Evolutionary conservation across 2,797 vertebrate species (phyloP).

Genomic region (Gila robusta): DNA sequence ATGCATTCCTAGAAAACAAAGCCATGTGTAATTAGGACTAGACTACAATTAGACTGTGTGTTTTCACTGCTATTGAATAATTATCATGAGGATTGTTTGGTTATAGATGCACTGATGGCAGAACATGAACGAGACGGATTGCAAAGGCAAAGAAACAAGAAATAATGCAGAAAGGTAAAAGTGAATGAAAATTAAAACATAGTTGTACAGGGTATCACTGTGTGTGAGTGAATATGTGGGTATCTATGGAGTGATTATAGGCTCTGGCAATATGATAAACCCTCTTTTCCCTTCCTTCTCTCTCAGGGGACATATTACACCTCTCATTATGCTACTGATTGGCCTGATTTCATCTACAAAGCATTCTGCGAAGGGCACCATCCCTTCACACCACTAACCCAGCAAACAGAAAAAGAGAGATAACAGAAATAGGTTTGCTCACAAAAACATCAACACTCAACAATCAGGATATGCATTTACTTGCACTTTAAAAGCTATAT

Average conservation of each 20-base stretch:
- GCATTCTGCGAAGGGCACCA: constrained; percentile 79
- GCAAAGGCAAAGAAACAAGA: constrained; percentile 46
- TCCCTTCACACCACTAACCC: constrained; percentile 80
- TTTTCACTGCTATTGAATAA: constrained; percentile 79
- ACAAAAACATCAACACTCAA: constrained; percentile 18
- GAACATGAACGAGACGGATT: constrained; percentile 8
- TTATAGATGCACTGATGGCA: constrained; percentile 65
- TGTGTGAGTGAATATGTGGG: neutral
- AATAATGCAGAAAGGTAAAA: constrained; percentile 32
- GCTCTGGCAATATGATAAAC: constrained; percentile 85
- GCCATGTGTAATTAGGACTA: constrained; percentile 78
- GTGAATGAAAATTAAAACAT: neutral
- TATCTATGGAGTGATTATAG: constrained; percentile 54
- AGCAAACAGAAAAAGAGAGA: constrained; percentile 61
- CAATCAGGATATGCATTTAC: neutral
- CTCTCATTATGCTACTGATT: constrained; percentile 92
- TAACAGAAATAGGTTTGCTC: constrained; percentile 62
- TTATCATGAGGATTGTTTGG: constrained; percentile 73
- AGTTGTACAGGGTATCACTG: neutral
- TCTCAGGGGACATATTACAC: constrained; percentile 90
- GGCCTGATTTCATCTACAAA: constrained; percentile 88
- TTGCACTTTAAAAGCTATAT: neutral
- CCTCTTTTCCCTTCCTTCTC: constrained; percentile 74
- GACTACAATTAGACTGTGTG: constrained; percentile 78
- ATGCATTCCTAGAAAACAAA: constrained; percentile 80